Evolutionary conservation across 2,113 vertebrate genomes (phyloP), one percentile per base, ranked within the genome.

Genomic region (Eubucco bourcierii): DNA sequence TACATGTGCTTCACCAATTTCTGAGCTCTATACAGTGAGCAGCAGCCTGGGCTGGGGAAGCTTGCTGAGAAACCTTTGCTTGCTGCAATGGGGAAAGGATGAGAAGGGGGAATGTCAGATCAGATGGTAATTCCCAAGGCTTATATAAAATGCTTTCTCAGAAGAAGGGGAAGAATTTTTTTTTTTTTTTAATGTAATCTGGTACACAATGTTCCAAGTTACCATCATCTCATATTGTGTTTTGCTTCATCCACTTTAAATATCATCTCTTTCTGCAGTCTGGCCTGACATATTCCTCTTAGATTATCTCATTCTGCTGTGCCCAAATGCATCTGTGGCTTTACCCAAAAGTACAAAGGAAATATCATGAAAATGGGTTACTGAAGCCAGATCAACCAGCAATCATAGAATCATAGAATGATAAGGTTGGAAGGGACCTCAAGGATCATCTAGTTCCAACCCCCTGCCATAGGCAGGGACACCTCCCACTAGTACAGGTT

Each of bases 211-310:
- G 44, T 77, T 74, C 59, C n/a, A 34, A 74, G 8, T 79, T 71
- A 82, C 12, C 59, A 77, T 58, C 19, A 3, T 63, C 66, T 87
- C 46, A 41, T 41, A 34, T 11, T 53, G 17, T 74, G 46, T 46
- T 7, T 76, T 88, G 61, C 58, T 86, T 87, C 75, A 90, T 87
- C n/a, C 55, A 53, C 39, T 73, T 65, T 65, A 90, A 91, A 88
- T 72, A 84, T 25, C 73, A 86, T 47, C 19, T 75, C 61, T 59
- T 94, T 72, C 50, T 46, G 17, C 66, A 93, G 74, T 68, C 81
- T 94, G 63, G 46, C 21, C 52, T 82, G 74, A 92, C 39, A 41
- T 82, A 63, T 52, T 82, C 61, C 64, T 90, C 80, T 91, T 63
- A 70, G 74, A 86, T 71, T 78, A 79, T 66, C 16, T 87, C 59